Evolutionary conservation across 2,888 invertebrate genomes (phyloP), one percentile per base, ranked within the genome.

Genomic region (Lepidonotus clava): DNA sequence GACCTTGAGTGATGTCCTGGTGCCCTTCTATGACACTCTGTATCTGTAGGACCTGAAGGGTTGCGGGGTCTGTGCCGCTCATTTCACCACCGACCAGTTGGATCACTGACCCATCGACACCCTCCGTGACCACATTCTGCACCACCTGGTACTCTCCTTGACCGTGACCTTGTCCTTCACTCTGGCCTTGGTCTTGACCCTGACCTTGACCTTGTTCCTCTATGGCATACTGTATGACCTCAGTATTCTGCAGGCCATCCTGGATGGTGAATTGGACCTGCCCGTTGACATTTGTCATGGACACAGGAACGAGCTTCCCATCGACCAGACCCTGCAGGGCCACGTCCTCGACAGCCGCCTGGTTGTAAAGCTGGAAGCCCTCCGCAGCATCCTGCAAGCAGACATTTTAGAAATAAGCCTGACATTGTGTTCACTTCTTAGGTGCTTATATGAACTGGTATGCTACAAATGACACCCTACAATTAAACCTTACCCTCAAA

Each of bases 321-420:
- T 80, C 34, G n/a, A 80, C 80, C 1, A 80, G 11, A 2, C 80
- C 80, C 80, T 80, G 80, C 11, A 80, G 80, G 0, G 8, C 41
- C 46, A 80, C n/a, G 28, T 51, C n/a, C n/a, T n/a, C 34, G 8
- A 24, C 61, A 4, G 34, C 38, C 38, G 34, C 4, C 0, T 24
- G 61, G 61, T 24, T 61, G 61, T 28, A 61, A 1, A 28, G 4
- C 2, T 24, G 1, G 28, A 24, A 24, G 56, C 18, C 56, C 4
- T 46, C 46, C 46, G 6, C 46, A 46, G 28, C 61, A 28, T 24
- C 61, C 61, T 61, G 61, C n/a, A n/a, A n/a, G n/a, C n/a, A n/a
- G n/a, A n/a, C n/a, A n/a, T n/a, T n/a, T n/a, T n/a, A n/a, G n/a
- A n/a, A n/a, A n/a, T n/a, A n/a, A n/a, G n/a, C n/a, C n/a, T n/a